Evolutionary conservation across 2,797 vertebrate species (phyloP), one percentile per base, ranked within the genome.

Genomic region (Myotis daubentonii): DNA sequence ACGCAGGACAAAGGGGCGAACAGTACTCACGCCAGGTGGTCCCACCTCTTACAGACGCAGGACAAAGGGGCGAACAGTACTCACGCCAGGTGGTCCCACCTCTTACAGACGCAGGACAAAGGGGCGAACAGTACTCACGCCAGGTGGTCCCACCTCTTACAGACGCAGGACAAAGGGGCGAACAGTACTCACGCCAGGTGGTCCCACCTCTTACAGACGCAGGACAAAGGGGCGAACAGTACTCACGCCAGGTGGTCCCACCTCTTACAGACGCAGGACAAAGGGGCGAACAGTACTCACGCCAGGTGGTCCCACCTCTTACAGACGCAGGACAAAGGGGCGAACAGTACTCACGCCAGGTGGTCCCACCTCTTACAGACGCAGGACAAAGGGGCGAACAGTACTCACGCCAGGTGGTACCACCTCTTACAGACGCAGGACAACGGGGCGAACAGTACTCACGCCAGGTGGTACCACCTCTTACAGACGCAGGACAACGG

Each of bases 231-330:
- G n/a, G n/a, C n/a, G n/a, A 36, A 28, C 6, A 95, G 83, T 57
- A 99, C 99, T 99, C 97, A 99, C 99, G 97, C 98, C 36, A 99
- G 98, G 71, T 98, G 92, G 94, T 98, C 98, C 99, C 99, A 99
- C 36, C 99, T 98, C 93, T 98, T 99, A 97, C 99, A 99, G 15
- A 99, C 98, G 0, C 86, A 11, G 0, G 99, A 98, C 41, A 98
- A n/a, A n/a, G n/a, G n/a, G n/a, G n/a, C n/a, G n/a, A 36, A 28
- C 6, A 95, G 83, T 57, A 99, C 99, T 99, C 97, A 99, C 99
- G 97, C 98, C 36, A 99, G 98, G 71, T 98, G 92, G 94, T 98
- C 98, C 99, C 99, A 99, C 36, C 99, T 98, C 93, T 98, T 99
- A 97, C 99, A 99, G 15, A 99, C 98, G 0, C 86, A 11, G 0